phyloP scores from a whole-genome alignment of 1,140 invertebrate species.

The Rhizoglyphus robini region DNA sequence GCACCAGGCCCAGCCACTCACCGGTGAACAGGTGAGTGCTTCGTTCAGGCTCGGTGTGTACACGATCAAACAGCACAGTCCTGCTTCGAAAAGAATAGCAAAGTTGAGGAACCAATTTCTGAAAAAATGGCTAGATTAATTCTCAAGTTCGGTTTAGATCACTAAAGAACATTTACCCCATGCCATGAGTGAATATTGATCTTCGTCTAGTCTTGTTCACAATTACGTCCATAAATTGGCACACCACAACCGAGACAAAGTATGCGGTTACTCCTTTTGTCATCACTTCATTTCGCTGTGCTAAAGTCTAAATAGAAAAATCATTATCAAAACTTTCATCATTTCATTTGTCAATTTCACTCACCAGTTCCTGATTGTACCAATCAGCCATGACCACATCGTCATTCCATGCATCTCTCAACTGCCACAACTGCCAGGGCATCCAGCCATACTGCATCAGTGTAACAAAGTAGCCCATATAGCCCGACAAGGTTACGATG shows the following conservation, averaged over 20 bases:
- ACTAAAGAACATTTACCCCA: too few species aligned
- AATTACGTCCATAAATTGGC: constrained; percentile 54
- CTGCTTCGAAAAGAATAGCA: constrained; percentile 57
- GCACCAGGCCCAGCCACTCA: neutral
- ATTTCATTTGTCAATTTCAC: neutral
- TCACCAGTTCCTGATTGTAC: constrained; percentile 91
- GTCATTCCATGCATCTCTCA: constrained; percentile 57
- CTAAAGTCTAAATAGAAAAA: neutral
- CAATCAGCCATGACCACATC: constrained; percentile 93
- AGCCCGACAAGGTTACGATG: constrained; percentile 96
- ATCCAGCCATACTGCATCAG: constrained; percentile 94
- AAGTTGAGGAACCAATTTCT: constrained; percentile 52
- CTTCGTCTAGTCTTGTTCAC: constrained; percentile 50
- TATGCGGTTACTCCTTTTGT: constrained; percentile 51
- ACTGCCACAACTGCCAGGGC: constrained; percentile 65
- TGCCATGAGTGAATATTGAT: constrained; percentile 49
- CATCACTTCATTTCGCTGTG: constrained; percentile 35
- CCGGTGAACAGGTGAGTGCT: constrained; percentile 33
- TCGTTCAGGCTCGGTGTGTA: constrained; percentile 54
- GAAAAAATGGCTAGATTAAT: too few species aligned
- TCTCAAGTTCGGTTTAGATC: constrained; percentile 38
- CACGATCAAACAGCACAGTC: constrained; percentile 49
- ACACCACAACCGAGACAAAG: constrained; percentile 50
- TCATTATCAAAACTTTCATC: neutral
- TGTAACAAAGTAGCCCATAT: constrained; percentile 80